phyloP scores from a whole-genome alignment of 2,113 vertebrate species.

The Sterrhoptilus dennistouni region DNA sequence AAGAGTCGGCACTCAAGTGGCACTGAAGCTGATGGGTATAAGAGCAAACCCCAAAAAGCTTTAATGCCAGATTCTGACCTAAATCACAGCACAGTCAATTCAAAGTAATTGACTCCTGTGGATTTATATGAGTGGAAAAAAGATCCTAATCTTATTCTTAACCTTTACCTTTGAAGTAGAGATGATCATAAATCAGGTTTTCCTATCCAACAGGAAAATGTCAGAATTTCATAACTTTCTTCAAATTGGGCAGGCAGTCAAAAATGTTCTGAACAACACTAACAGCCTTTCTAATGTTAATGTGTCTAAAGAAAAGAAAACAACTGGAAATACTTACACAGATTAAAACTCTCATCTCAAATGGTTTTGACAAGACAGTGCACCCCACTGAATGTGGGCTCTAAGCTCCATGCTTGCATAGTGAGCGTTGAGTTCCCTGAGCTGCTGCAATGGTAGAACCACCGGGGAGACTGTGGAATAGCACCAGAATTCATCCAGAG shows the following conservation, averaged over 20 bases:
- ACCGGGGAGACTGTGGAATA: not conserved
- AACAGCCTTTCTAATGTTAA: not conserved
- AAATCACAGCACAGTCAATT: constrained; percentile 35
- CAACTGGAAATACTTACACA: not conserved
- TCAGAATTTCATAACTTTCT: not conserved
- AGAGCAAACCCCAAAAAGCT: constrained; percentile 1
- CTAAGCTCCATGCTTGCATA: not conserved
- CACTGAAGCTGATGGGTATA: not conserved
- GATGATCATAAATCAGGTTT: constrained; percentile 7
- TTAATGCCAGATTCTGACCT: constrained; percentile 15
- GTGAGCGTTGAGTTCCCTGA: rapidly evolving
- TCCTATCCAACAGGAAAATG: not conserved
- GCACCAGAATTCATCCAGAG: not conserved
- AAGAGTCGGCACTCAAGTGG: not conserved
- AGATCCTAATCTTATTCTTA: constrained; percentile 48
- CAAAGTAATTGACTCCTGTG: constrained; percentile 27
- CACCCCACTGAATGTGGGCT: not conserved
- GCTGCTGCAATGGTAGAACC: not conserved
- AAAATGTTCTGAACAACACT: not conserved
- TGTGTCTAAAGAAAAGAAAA: not conserved
- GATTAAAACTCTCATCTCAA: not conserved
- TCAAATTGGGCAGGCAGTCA: not conserved
- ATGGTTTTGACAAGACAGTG: not conserved
- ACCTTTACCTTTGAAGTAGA: constrained; percentile 37
- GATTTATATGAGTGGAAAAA: constrained; percentile 38